These are phyloP conservation scores for Sialia sialis DNA, from an alignment of 2,113 vertebrate genomes.

Conservation along the genomic window DNA sequence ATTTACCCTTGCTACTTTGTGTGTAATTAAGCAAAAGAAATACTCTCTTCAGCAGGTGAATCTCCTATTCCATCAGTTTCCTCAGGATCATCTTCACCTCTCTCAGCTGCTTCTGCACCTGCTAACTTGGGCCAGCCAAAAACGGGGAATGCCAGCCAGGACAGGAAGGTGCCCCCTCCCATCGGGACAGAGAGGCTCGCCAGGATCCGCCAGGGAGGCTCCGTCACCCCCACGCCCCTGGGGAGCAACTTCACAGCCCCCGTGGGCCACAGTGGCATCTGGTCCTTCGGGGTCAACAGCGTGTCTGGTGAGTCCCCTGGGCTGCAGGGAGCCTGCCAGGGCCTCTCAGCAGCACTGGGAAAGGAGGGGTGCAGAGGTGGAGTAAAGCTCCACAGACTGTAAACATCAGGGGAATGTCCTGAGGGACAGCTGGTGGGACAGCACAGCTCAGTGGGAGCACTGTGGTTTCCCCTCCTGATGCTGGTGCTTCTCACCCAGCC, in stretches of 20 bases:
- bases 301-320: constrained; percentile 80
- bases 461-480: neutral
- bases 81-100: constrained; percentile 89
- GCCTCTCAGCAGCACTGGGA: fast-evolving
- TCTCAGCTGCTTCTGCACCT: constrained; percentile 86
- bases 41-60: constrained; percentile 85
- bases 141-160: constrained; percentile 79
- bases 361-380: neutral
- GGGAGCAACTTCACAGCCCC: constrained; percentile 92
- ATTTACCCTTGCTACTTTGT: neutral
- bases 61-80: constrained; percentile 92
- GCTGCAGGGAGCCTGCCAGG: fast-evolving
- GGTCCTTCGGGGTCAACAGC: constrained; percentile 96
- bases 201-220: constrained; percentile 94
- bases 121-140: constrained; percentile 87
- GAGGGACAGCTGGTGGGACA: neutral
- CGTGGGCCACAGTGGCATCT: constrained; percentile 96
- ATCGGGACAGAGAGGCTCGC: constrained; percentile 95
- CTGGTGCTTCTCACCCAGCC: neutral
- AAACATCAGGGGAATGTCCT: no score
- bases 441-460: fast-evolving
- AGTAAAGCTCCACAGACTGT: neutral
- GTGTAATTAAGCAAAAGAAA: constrained; percentile 74
- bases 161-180: constrained; percentile 94
- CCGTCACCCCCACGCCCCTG: constrained; percentile 86